Conservation (phyloP, 1,140 invertebrate genomes). For the Rhagoletis pomonella region DNA sequence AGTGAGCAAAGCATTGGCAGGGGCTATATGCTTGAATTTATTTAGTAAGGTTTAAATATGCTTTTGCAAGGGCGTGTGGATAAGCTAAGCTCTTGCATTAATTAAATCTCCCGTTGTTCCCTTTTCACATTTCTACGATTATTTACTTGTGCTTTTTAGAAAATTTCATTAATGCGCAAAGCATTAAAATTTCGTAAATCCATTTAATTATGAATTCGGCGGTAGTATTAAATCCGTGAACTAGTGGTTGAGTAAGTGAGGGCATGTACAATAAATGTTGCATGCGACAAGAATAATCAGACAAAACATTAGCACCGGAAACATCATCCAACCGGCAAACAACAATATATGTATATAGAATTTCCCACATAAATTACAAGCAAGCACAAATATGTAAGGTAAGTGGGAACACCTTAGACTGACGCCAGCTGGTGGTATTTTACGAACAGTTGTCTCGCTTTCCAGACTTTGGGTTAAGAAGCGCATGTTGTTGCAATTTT, state of each 20-base stretch:
- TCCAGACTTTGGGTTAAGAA: not conserved
- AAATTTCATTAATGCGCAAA: conserved; percentile 8
- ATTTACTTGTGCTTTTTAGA: not conserved
- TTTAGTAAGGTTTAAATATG: too few relatives aligned
- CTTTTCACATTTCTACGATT: not conserved
- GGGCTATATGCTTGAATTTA: too few relatives aligned
- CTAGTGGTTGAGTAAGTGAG: not conserved
- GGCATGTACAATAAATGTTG: not conserved
- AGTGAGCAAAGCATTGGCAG: too few relatives aligned
- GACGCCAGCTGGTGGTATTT: too few relatives aligned
- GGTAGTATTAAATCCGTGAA: too few relatives aligned
- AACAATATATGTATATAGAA: too few relatives aligned
- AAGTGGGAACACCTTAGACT: too few relatives aligned
- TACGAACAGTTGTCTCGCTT: not conserved
- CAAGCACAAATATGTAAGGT: not conserved
- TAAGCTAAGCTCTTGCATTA: not conserved
- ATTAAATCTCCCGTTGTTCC: not conserved
- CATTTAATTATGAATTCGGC: not conserved
- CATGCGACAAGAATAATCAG: not conserved
- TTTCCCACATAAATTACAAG: too few relatives aligned
- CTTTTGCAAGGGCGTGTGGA: not conserved
- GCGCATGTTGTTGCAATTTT: not conserved
- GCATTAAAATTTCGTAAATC: not conserved
- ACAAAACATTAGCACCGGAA: not conserved
- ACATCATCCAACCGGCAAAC: too few relatives aligned